Conservation (phyloP, 2,888 invertebrate genomes). For the Alcis repandata region DNA sequence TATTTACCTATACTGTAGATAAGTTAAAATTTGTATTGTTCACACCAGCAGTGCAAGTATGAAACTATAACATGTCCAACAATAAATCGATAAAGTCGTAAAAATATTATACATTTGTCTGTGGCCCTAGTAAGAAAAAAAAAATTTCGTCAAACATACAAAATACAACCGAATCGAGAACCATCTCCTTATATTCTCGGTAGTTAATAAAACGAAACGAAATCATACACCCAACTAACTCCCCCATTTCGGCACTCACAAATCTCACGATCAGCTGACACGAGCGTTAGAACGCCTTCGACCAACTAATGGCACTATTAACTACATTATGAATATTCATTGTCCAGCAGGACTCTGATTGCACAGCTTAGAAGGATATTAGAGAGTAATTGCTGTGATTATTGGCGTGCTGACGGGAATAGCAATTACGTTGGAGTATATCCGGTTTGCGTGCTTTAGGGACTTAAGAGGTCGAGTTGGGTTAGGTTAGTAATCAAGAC, state of each 20-base stretch:
- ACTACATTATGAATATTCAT: conserved; percentile 54
- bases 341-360: conserved; percentile 46
- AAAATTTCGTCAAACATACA: no score
- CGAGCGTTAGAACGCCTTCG: conserved; percentile 47
- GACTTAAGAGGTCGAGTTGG: background rate
- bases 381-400: conserved; percentile 49
- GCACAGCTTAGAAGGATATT: conserved; percentile 49
- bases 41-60: no score
- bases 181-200: background rate
- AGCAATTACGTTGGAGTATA: conserved; percentile 35
- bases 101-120: no score
- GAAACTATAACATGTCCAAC: no score
- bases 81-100: no score
- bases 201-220: background rate
- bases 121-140: no score
- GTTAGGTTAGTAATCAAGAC: background rate
- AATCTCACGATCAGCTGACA: conserved; percentile 51
- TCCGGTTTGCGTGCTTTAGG: background rate
- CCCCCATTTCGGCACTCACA: conserved; percentile 23
- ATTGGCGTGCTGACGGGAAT: conserved; percentile 47
- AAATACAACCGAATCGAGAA: no score
- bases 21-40: no score
- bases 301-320: conserved; percentile 55
- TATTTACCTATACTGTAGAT: no score
- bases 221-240: conserved; percentile 4